Conservation (phyloP, 2,113 vertebrate species). For the Propithecus coquereli region DNA sequence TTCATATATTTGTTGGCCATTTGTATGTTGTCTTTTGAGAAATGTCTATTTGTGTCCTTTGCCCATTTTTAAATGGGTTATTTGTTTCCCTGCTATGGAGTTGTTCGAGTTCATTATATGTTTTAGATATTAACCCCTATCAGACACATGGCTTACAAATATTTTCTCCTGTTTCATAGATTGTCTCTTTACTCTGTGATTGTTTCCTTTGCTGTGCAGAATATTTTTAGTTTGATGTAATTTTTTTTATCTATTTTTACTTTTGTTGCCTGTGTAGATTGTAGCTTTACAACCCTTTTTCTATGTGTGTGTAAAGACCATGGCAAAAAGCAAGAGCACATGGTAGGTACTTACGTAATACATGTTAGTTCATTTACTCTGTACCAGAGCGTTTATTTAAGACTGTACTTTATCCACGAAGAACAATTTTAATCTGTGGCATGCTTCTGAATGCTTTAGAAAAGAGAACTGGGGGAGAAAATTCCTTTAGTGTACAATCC, state of each 20-base stretch:
- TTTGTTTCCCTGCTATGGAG: neutral
- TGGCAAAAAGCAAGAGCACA: neutral
- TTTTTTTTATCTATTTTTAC: neutral
- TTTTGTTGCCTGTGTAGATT: neutral
- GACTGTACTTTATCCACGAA: neutral
- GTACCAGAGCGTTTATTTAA: neutral
- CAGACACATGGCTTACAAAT: too few relatives aligned
- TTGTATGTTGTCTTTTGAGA: neutral
- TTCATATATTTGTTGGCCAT: neutral
- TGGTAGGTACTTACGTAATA: neutral
- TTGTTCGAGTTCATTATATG: neutral
- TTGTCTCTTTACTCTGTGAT: neutral
- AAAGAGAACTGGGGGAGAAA: neutral
- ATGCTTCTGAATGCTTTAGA: neutral
- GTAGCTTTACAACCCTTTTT: neutral
- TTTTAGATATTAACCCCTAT: neutral
- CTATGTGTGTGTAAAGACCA: neutral
- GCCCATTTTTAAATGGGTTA: neutral
- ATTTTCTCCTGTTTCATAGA: neutral
- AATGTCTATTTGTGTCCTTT: neutral
- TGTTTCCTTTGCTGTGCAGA: neutral
- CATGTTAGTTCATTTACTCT: neutral
- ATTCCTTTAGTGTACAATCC: neutral
- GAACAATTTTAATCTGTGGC: neutral
- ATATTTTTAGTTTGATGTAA: neutral